A percentile compares a stretch with the other conserved stretches of the same genome.
These are phyloP conservation scores for Cyprinodon brontotheroides DNA, from an alignment of 2,113 vertebrate genomes.

Conservation along the genomic window DNA sequence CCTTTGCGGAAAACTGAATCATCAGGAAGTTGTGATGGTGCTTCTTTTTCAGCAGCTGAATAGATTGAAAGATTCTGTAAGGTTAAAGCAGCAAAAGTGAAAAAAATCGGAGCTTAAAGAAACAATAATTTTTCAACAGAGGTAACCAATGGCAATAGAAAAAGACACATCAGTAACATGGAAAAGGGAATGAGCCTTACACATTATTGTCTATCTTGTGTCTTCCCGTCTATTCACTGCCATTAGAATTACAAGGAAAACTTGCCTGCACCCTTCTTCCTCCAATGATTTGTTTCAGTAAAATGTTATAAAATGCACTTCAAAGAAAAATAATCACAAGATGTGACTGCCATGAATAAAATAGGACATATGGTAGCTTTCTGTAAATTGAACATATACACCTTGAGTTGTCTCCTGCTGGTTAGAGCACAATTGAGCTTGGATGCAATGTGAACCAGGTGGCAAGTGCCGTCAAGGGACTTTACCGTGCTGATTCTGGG, in stretches of 20 bases:
- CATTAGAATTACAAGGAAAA: neutral
- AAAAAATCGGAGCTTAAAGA: constrained; percentile 46
- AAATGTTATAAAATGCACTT: neutral
- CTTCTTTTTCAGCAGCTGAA: constrained; percentile 54
- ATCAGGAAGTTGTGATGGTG: constrained; percentile 36
- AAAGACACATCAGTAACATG: constrained; percentile 61
- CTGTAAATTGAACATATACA: neutral
- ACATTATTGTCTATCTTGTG: neutral
- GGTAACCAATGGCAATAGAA: constrained; percentile 60
- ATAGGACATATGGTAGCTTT: neutral
- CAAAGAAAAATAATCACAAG: neutral
- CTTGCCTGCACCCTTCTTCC: neutral
- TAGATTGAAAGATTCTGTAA: constrained; percentile 41
- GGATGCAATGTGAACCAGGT: neutral
- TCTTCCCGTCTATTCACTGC: neutral
- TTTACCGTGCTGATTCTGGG: too few species aligned
- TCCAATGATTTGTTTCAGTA: neutral
- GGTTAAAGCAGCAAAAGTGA: constrained; percentile 40
- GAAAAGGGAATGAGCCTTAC: neutral
- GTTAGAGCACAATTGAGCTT: neutral
- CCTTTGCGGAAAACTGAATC: constrained; percentile 58
- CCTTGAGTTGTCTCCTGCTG: neutral
- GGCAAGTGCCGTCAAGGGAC: too few species aligned
- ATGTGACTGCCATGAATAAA: neutral
- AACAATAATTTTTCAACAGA: constrained; percentile 67